Conservation (phyloP, 2,888 invertebrate species). For the Acronicta psi region DNA sequence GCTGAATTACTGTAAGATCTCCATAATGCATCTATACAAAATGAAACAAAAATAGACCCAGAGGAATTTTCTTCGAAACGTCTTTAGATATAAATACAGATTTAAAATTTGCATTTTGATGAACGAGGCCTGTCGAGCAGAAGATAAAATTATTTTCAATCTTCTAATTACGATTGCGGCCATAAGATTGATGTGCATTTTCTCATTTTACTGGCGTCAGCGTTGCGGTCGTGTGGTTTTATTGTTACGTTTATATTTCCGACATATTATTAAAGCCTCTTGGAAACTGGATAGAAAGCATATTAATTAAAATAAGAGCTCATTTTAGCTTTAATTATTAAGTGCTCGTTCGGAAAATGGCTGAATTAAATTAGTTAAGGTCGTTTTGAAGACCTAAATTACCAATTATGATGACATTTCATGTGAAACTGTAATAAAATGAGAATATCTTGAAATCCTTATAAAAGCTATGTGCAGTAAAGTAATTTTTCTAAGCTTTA, state of each 20-base stretch:
- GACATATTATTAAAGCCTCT: slow-evolving; percentile 12
- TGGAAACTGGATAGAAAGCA: slow-evolving; percentile 10
- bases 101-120: slow-evolving; percentile 60
- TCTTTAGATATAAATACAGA: slow-evolving; percentile 52
- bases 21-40: too few relatives aligned
- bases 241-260: slow-evolving; percentile 7
- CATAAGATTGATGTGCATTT: slow-evolving; percentile 33
- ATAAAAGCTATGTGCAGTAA: background rate
- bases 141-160: slow-evolving; percentile 55
- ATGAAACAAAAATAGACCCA: slow-evolving; percentile 13
- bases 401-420: slow-evolving; percentile 17
- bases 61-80: slow-evolving; percentile 32
- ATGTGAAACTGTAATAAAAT: slow-evolving; percentile 5
- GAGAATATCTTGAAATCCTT: background rate
- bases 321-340: slow-evolving; percentile 15
- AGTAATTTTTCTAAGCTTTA: background rate
- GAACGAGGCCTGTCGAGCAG: slow-evolving; percentile 49
- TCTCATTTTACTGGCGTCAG: slow-evolving; percentile 13
- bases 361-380: slow-evolving; percentile 21
- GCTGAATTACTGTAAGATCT: too few relatives aligned
- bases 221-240: slow-evolving; percentile 4
- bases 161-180: slow-evolving; percentile 46
- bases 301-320: slow-evolving; percentile 16
- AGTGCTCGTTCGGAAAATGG: slow-evolving; percentile 16
- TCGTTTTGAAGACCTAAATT: slow-evolving; percentile 16